These are phyloP conservation scores for Ctenopoma multispine DNA, from an alignment of 2,797 vertebrate species.

Conservation along the genomic window DNA sequence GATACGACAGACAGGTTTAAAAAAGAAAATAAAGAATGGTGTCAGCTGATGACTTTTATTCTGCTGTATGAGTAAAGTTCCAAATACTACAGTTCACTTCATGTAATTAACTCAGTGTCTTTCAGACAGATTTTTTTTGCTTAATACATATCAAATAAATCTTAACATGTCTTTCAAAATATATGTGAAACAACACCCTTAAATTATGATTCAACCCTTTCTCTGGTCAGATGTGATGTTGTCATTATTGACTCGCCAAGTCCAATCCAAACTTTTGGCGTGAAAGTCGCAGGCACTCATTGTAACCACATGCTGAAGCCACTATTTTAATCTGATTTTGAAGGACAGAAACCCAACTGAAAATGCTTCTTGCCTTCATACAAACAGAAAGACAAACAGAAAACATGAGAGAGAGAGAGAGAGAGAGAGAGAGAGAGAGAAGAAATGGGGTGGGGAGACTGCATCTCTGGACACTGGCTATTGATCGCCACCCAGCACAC, in stretches of 20 bases:
- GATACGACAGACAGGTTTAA: neutral
- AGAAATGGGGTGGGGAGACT: conserved; percentile 36
- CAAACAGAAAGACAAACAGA: conserved; percentile 49
- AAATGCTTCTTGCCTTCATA: conserved; percentile 47
- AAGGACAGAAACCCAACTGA: conserved; percentile 24
- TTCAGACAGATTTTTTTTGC: neutral
- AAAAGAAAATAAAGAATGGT: neutral
- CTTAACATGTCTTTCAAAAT: no score
- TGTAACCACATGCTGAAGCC: conserved; percentile 9
- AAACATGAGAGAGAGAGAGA: conserved; percentile 25
- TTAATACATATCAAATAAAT: neutral
- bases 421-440: conserved; percentile 11
- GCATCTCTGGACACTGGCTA: conserved; percentile 92
- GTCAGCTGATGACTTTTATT: neutral
- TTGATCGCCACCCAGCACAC: conserved; percentile 96
- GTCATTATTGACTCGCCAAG: neutral
- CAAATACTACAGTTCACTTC: neutral
- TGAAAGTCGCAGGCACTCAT: neutral
- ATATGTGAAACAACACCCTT: neutral
- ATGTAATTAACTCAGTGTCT: neutral
- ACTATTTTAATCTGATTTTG: conserved; percentile 28
- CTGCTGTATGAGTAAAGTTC: no score
- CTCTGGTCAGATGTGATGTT: neutral
- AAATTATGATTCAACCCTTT: neutral
- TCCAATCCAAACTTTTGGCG: neutral